phyloP scores from a whole-genome alignment of 2,888 invertebrate species.

The Microplitis manilae region DNA sequence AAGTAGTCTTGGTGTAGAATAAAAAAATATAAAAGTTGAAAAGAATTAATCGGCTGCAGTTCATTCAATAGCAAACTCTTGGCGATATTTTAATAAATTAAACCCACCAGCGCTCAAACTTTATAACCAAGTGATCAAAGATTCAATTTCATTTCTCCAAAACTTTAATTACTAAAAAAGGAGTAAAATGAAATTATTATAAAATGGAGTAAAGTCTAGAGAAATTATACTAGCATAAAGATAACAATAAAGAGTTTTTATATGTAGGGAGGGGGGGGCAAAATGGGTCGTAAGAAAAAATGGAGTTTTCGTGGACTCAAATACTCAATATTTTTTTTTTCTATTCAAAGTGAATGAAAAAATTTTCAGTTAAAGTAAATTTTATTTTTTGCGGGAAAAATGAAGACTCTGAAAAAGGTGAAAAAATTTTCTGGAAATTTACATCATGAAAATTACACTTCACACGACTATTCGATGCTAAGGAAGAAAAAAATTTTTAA shows the following conservation, averaged over 20 bases:
- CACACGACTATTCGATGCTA: too few species aligned
- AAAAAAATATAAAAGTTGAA: constrained; percentile 4
- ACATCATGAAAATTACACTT: too few species aligned
- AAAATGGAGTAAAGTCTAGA: constrained; percentile 4
- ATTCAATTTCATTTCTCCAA: constrained; percentile 38
- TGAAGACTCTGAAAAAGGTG: too few species aligned
- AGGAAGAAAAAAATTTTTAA: too few species aligned
- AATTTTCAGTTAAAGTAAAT: too few species aligned
- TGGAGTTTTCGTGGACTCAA: too few species aligned
- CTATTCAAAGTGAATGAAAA: too few species aligned
- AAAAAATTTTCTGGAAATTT: too few species aligned
- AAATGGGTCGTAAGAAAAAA: too few species aligned
- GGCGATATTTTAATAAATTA: constrained; percentile 29
- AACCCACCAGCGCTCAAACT: constrained; percentile 16
- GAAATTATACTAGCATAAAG: background rate
- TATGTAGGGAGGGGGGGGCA: too few species aligned
- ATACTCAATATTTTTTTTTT: too few species aligned
- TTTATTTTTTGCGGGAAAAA: too few species aligned
- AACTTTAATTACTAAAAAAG: constrained; percentile 29
- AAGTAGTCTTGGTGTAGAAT: constrained; percentile 9
- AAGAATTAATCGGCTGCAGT: constrained; percentile 23
- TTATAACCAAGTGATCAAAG: constrained; percentile 27
- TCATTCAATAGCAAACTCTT: constrained; percentile 26
- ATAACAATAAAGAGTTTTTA: background rate
- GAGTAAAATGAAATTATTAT: constrained; percentile 5